Percentiles rank a stretch among this genome's conserved stretches.
Evolutionary conservation across 2,797 vertebrate genomes (phyloP).

Genomic region (Lophotriccus pileatus): DNA sequence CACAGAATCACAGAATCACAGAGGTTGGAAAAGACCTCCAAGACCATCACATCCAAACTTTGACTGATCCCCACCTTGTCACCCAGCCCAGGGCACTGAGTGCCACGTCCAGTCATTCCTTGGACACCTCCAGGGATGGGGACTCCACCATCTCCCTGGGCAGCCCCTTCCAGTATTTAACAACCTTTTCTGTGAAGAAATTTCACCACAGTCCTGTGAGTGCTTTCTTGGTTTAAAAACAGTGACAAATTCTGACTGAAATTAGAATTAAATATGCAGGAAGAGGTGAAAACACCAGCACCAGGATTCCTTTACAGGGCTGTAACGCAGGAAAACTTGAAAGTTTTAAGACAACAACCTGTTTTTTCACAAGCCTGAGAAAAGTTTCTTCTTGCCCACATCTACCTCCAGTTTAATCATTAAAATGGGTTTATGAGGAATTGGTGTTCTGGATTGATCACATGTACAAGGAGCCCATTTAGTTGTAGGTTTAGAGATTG

Average conservation of each 20-base stretch:
- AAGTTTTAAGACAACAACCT: neutral
- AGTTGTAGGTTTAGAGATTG: neutral
- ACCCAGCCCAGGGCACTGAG: neutral
- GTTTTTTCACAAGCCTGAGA: neutral
- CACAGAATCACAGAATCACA: rapidly evolving
- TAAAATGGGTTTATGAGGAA: neutral
- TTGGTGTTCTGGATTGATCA: neutral
- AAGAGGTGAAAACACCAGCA: neutral
- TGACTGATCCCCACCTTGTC: neutral
- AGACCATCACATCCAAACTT: rapidly evolving
- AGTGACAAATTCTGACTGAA: neutral
- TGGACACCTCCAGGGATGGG: neutral
- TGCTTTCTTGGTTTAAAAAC: neutral
- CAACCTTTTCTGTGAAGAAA: neutral
- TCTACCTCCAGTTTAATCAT: neutral
- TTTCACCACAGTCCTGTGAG: rapidly evolving
- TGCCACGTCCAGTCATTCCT: neutral
- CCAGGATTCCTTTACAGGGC: neutral
- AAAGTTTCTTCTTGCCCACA: neutral
- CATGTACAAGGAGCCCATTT: neutral
- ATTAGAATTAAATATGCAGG: neutral
- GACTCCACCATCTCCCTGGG: neutral
- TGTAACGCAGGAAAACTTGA: neutral
- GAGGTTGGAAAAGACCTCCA: neutral
- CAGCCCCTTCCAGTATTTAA: neutral